These are phyloP conservation scores for Hydractinia symbiolongicarpus DNA, from an alignment of 30 jellyfish, hydroid and myxozoan genomes.

Conservation along the genomic window DNA sequence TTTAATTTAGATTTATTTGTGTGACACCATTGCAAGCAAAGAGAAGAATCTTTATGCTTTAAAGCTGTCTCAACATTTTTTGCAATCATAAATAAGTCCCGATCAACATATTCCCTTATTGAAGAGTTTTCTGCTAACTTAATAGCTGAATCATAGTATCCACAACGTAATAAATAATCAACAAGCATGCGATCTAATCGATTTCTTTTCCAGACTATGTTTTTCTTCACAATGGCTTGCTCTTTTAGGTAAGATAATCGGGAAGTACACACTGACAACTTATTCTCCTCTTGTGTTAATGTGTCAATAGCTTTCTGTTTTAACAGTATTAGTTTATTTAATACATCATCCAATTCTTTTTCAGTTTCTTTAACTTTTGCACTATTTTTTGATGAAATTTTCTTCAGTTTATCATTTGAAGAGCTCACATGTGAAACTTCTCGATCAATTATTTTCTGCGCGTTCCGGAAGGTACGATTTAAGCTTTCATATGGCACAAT, in stretches of 20 bases:
- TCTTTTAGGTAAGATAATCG: slow-evolving; percentile 62
- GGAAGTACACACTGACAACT: slow-evolving; percentile 56
- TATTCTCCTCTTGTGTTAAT: slow-evolving; percentile 45
- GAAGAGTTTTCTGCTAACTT: slow-evolving; percentile 66
- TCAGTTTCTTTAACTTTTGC: slow-evolving; percentile 48
- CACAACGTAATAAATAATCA: slow-evolving; percentile 78
- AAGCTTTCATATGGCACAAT: slow-evolving; percentile 88
- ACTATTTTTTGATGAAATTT: slow-evolving; percentile 40
- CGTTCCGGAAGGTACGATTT: slow-evolving; percentile 81
- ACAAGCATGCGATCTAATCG: slow-evolving; percentile 83
- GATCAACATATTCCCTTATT: slow-evolving; percentile 71
- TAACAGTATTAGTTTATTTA: slow-evolving; percentile 42
- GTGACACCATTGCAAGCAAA: slow-evolving; percentile 94
- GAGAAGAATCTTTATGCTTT: slow-evolving; percentile 47
- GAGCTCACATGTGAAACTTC: slow-evolving; percentile 78
- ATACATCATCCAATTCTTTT: slow-evolving; percentile 47
- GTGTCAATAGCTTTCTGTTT: slow-evolving; percentile 75
- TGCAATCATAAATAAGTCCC: slow-evolving; percentile 79
- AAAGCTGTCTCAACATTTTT: slow-evolving; percentile 84
- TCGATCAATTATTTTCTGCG: slow-evolving; percentile 80
- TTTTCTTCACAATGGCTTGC: slow-evolving; percentile 51
- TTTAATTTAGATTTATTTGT: slow-evolving; percentile 80
- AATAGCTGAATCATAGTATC: slow-evolving; percentile 82
- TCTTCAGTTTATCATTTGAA: slow-evolving; percentile 42
- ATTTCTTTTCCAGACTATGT: slow-evolving; percentile 65